A percentile compares a stretch with the other conserved stretches of the same genome.
Conservation (phyloP, 2,797 vertebrate species). For the Falco cherrug region DNA sequence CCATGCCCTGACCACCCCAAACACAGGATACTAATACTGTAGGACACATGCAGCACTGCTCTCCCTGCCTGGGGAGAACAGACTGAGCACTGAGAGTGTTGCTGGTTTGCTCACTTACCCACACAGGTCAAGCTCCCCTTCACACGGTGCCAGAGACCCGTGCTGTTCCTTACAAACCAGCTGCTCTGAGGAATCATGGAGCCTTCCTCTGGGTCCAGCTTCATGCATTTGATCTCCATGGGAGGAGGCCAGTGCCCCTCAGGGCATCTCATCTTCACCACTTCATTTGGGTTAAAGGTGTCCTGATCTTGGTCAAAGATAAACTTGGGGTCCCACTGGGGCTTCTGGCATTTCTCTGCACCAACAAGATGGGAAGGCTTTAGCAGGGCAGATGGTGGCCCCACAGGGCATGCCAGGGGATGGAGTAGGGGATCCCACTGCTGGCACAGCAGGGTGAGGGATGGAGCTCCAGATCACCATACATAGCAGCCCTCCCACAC, state of each 20-base stretch:
- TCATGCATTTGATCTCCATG: background rate
- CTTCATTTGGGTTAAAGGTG: background rate
- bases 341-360: slow-evolving; percentile 40
- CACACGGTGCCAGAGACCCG: background rate
- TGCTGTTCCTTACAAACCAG: background rate
- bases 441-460: background rate
- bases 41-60: background rate
- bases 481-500: rapidly evolving
- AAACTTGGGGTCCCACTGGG: background rate
- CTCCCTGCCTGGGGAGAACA: background rate
- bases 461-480: background rate
- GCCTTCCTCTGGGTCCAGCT: background rate
- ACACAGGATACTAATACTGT: rapidly evolving
- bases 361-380: background rate
- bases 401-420: background rate
- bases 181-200: background rate
- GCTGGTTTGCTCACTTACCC: background rate
- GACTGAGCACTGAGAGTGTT: too few species aligned
- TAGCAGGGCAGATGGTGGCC: background rate
- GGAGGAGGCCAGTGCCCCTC: background rate
- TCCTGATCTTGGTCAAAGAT: background rate
- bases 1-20: rapidly evolving
- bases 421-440: background rate
- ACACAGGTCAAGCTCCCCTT: background rate
- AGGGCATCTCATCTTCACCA: background rate